Percentiles rank a stretch among this genome's conserved stretches.
These are phyloP conservation scores for Argyra leucocephala DNA, from an alignment of 2,888 invertebrate genomes.

Conservation along the genomic window DNA sequence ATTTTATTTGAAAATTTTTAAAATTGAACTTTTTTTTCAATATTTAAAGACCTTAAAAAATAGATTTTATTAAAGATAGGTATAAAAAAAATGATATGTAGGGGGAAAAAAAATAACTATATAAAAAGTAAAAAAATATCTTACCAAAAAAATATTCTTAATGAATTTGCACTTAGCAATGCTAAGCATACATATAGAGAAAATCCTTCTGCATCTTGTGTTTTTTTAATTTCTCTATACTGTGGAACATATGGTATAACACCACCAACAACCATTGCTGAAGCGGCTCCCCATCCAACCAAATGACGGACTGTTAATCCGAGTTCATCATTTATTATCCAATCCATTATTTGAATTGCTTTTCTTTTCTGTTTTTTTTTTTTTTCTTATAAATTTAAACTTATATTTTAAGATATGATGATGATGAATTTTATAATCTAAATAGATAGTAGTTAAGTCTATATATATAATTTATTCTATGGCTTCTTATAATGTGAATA, in stretches of 20 bases:
- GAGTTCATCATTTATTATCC: conserved; percentile 67
- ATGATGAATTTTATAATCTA: too few species aligned
- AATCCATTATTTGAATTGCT: conserved; percentile 54
- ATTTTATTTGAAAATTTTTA: too few species aligned
- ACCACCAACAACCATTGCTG: conserved; percentile 91
- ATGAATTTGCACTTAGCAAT: conserved; percentile 87
- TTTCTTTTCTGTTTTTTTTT: background rate
- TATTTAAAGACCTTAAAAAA: too few species aligned
- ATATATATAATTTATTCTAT: too few species aligned
- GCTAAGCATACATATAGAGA: conserved; percentile 94
- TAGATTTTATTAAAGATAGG: too few species aligned
- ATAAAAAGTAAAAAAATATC: conserved; percentile 31
- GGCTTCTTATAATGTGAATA: too few species aligned
- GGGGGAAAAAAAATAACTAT: too few species aligned
- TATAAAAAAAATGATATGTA: too few species aligned
- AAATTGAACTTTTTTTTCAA: too few species aligned
- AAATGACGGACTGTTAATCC: conserved; percentile 65
- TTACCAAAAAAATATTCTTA: conserved; percentile 97
- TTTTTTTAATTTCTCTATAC: conserved; percentile 81
- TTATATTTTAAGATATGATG: too few species aligned
- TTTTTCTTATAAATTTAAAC: background rate
- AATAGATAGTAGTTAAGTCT: too few species aligned
- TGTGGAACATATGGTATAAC: conserved; percentile 94
- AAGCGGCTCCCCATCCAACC: conserved; percentile 69
- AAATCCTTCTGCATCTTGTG: conserved; percentile 93